Base-by-base conservation (phyloP, 2,797 vertebrate genomes). In the Gymnothorax reevesii region DNA sequence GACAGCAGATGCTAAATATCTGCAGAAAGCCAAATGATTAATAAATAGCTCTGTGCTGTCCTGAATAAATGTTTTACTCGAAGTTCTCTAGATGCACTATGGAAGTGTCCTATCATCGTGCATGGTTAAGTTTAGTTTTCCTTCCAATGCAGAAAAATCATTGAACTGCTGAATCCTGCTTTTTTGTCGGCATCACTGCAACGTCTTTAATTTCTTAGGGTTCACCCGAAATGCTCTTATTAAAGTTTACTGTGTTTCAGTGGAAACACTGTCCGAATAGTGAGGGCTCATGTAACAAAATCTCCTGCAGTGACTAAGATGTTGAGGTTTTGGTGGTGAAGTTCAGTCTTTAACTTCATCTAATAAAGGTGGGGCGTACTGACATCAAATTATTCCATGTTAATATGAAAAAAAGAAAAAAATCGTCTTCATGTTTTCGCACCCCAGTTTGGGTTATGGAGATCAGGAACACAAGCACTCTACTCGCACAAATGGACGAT, bases 391-490 rank as follows among this genome's bases (percentile, higher is more conserved):
- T 66, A n/a, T 66, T 66, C 64, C 22, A 8, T 22, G 64, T 66
- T 66, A 66, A 66, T 66, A 25, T 7, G 25, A 66, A 42, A 27
- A 73, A 5, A 22, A 25, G 9, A 42, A n/a, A 15, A 12, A 12
- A 49, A 4, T 77, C 0, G 13, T 42, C 12, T 10, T 49, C 3
- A 33, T 10, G 7, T 33, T 7, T 15, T 6, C 20, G 2, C 52
- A 7, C 15, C 25, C 49, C 49, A 5, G 93, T 92, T 92, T 93
- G 89, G 90, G 93, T 95, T 94, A 94, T 92, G 88, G 52, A 80
- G 94, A 94, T 93, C 49, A 92, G 94, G 94, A 96, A 96, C 96
- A 89, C 93, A 95, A 90, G 90, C 91, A 88, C 59, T 89, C 87
- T 85, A 62, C 73, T 91, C 88, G 84, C 88, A 92, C 90, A 94